Base-by-base conservation (phyloP, 2,113 vertebrate genomes). In the Corapipo altera region DNA sequence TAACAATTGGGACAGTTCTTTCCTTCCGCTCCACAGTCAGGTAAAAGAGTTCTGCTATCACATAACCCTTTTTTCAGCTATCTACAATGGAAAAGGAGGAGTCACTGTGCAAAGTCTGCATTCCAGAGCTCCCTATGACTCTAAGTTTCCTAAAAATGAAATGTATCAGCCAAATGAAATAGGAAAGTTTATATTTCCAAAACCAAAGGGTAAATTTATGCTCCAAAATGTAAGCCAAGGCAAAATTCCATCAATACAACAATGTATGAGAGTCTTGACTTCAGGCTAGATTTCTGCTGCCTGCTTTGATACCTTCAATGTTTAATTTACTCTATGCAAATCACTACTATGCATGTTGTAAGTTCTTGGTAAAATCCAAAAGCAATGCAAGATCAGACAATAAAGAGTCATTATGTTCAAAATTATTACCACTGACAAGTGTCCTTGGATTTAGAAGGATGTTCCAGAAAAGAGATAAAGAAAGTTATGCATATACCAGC, bases 111-210 rank as follows among this genome's bases (percentile, higher is more conserved):
- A 33, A 88, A 69, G 14, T 59, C 55, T 64, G 49, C 41, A 82
- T 91, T 82, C 78, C 64, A 77, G 85, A 91, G 85, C 26, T 83
- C 39, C 46, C 94, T 77, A 65, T 83, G 85, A 88, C 35, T 88
- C 71, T 75, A 85, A 73, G 48, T 81, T 91, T 95, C 57, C 59
- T 94, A 54, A 78, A 90, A 94, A 75, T 81, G 51, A 94, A 95
- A 88, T 15, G 14, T n/a, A 21, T 71, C 67, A 69, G 85, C 72
- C 79, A 96, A 91, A 92, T 62, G 32, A 88, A 95, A 77, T 54
- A 80, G 49, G 69, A 86, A 89, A 75, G 33, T 80, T 96, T 90
- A 0, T 48, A 75, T 86, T 93, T 95, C 79, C n/a, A 54, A 92
- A 93, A 94, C 69, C 39, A 92, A 94, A 86, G n/a, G 58, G 4